phyloP scores from a whole-genome alignment of 1,140 invertebrate genomes.

The Drosophila sulfurigaster region DNA sequence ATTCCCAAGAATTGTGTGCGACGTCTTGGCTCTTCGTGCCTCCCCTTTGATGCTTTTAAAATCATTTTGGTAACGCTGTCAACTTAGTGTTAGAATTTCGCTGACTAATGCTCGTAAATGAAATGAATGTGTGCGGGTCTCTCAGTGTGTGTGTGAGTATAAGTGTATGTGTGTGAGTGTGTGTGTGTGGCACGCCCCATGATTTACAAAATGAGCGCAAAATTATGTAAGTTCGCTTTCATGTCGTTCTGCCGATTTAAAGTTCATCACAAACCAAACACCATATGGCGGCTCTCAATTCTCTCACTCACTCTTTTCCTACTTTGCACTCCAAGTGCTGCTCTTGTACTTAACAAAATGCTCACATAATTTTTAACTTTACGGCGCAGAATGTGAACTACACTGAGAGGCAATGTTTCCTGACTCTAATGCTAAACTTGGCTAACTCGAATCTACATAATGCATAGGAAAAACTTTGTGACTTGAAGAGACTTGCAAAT shows the following conservation, averaged over 20 bases:
- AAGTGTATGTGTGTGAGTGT: slow-evolving; percentile 2
- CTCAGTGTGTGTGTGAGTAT: slow-evolving; percentile 29
- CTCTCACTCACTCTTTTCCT: not conserved
- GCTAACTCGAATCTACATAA: slow-evolving; percentile 3
- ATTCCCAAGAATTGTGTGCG: slow-evolving; percentile 55
- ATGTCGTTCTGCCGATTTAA: slow-evolving; percentile 11
- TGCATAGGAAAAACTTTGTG: not conserved
- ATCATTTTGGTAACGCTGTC: slow-evolving; percentile 41
- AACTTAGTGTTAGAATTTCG: slow-evolving; percentile 57
- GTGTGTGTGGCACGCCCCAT: slow-evolving; percentile 33
- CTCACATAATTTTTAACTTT: slow-evolving; percentile 2
- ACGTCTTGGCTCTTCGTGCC: not conserved
- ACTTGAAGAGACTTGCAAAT: slow-evolving; percentile 1
- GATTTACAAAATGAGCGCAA: slow-evolving; percentile 18
- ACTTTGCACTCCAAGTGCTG: not conserved
- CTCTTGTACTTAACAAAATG: not conserved
- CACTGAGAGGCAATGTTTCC: not conserved
- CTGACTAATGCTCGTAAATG: slow-evolving; percentile 42
- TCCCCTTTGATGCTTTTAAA: slow-evolving; percentile 31
- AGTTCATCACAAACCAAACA: slow-evolving; percentile 5
- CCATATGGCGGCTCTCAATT: slow-evolving; percentile 1
- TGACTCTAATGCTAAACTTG: not conserved
- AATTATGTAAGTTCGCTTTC: slow-evolving; percentile 5
- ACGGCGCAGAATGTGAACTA: not conserved
- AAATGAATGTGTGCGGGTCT: slow-evolving; percentile 12